Evolutionary conservation across 2,888 invertebrate species (phyloP).

Genomic region (Synanthedon andrenaeformis): DNA sequence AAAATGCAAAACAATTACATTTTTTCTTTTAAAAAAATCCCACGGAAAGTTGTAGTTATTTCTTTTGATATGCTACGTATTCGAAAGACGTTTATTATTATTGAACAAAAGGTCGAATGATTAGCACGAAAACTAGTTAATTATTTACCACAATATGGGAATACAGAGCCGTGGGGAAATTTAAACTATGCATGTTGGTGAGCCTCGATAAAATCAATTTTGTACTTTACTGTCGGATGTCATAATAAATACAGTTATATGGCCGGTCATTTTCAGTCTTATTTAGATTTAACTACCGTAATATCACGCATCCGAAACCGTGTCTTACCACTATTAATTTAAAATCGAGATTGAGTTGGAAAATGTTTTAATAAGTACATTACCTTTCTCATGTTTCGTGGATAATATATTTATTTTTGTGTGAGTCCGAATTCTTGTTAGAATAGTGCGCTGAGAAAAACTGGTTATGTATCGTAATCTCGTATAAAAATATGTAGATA

Average conservation of each 20-base stretch:
- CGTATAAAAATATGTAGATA: constrained; percentile 55
- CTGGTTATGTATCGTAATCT: constrained; percentile 56
- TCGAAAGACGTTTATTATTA: no score
- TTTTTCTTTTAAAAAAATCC: no score
- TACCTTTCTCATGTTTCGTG: constrained; percentile 62
- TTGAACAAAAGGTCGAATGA: constrained; percentile 22
- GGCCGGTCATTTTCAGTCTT: constrained; percentile 43
- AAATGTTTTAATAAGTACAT: constrained; percentile 37
- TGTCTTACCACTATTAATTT: constrained; percentile 36
- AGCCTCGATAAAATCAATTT: constrained; percentile 60
- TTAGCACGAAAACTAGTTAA: constrained; percentile 26
- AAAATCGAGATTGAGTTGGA: constrained; percentile 35
- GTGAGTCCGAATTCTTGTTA: constrained; percentile 65
- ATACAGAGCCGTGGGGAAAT: constrained; percentile 28
- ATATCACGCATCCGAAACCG: constrained; percentile 28
- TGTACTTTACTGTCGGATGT: constrained; percentile 61
- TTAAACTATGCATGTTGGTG: constrained; percentile 43
- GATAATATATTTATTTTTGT: constrained; percentile 64
- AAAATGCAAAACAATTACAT: no score
- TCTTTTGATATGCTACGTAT: no score
- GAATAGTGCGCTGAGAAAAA: constrained; percentile 53
- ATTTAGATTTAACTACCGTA: constrained; percentile 39
- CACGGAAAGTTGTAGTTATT: no score
- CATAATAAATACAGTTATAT: constrained; percentile 63
- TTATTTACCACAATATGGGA: constrained; percentile 25